Conservation (phyloP, 2,113 vertebrate genomes). For the Paedocypris sp. region DNA sequence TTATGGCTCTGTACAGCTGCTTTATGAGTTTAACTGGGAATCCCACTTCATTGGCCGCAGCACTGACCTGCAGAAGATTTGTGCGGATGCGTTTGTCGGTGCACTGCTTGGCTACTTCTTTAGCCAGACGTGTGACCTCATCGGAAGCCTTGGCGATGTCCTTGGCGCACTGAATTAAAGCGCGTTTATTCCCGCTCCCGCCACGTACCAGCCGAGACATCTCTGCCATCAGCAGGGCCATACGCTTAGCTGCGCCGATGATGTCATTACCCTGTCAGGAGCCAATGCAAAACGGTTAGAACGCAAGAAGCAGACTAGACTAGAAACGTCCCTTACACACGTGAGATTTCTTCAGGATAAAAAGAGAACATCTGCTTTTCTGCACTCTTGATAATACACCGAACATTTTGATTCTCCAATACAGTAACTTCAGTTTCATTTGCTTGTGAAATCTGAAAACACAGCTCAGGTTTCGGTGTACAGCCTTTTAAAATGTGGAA, state of each 20-base stretch:
- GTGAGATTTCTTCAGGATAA: neutral
- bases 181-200: conserved; percentile 91
- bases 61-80: conserved; percentile 85
- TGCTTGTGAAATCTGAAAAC: neutral
- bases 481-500: neutral
- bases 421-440: too few relatives aligned
- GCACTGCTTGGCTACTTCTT: conserved; percentile 98
- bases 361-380: neutral
- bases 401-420: too few relatives aligned
- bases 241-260: conserved; percentile 92
- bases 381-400: too few relatives aligned
- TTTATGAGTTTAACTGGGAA: too few relatives aligned
- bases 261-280: conserved; percentile 86
- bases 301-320: neutral
- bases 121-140: conserved; percentile 88
- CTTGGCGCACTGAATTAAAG: conserved; percentile 95
- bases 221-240: conserved; percentile 97
- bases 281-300: neutral
- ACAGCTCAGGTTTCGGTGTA: neutral
- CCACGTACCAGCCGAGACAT: conserved; percentile 96
- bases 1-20: too few relatives aligned
- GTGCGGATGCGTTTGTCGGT: conserved; percentile 95
- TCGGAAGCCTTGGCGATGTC: conserved; percentile 97
- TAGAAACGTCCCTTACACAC: neutral
- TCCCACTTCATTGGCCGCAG: too few relatives aligned